A percentile compares a stretch with the other conserved stretches of the same genome.
Conservation (phyloP, 2,113 vertebrate species). For the Cranoglanis bouderius region DNA sequence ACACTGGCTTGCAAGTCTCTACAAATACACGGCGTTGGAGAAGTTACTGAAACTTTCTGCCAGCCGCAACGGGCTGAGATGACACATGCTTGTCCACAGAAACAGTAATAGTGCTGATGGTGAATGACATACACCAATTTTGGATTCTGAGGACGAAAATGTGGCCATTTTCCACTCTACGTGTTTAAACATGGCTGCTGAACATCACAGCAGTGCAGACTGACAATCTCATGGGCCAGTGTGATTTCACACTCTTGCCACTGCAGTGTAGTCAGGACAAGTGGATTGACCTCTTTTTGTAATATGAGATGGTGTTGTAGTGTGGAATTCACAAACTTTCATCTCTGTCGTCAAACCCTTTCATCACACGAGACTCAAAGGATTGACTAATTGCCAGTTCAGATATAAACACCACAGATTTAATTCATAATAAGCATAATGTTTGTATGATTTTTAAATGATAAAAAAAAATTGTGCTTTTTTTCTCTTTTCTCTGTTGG, state of each 20-base stretch:
- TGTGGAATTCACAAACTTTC: slow-evolving; percentile 78
- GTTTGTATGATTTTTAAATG: not conserved
- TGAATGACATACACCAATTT: slow-evolving; percentile 14
- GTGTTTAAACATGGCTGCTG: slow-evolving; percentile 58
- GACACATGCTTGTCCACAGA: slow-evolving; percentile 32
- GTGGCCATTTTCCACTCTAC: slow-evolving; percentile 6
- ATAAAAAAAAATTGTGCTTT: not conserved
- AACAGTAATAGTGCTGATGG: slow-evolving; percentile 14
- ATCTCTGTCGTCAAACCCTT: slow-evolving; percentile 74
- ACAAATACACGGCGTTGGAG: slow-evolving; percentile 54
- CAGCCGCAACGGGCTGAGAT: slow-evolving; percentile 7
- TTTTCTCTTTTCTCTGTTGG: not conserved
- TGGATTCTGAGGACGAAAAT: slow-evolving; percentile 34
- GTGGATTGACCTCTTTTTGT: slow-evolving; percentile 78
- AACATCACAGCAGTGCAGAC: slow-evolving; percentile 54
- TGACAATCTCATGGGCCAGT: slow-evolving; percentile 43
- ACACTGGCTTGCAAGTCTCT: slow-evolving; percentile 64
- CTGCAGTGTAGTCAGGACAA: slow-evolving; percentile 69
- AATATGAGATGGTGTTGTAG: slow-evolving; percentile 70
- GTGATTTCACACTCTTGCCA: slow-evolving; percentile 59
- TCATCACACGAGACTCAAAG: slow-evolving; percentile 65
- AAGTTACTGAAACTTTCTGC: slow-evolving; percentile 56
- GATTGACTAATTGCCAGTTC: slow-evolving; percentile 67
- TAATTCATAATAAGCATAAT: slow-evolving; percentile 34
- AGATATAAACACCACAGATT: slow-evolving; percentile 28